Conservation (phyloP, 2,113 vertebrate genomes). For the Gavia stellata region DNA sequence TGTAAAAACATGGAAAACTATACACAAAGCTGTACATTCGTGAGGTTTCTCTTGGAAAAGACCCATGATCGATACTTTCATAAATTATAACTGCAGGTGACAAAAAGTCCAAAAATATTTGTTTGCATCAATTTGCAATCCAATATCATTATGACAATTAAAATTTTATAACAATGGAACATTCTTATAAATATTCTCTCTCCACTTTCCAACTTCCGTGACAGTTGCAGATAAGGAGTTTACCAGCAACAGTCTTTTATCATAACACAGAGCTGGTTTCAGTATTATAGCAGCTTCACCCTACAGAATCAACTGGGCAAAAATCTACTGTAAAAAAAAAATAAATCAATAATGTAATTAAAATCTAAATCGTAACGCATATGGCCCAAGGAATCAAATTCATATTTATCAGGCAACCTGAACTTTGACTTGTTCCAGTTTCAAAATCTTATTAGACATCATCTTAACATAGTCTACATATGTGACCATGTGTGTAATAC, state of each 20-base stretch:
- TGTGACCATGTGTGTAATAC: not conserved
- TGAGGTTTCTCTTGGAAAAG: not conserved
- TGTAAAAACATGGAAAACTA: not conserved
- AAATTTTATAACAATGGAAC: not conserved
- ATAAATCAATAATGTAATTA: not conserved
- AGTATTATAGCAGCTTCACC: not conserved
- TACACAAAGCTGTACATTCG: not conserved
- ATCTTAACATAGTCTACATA: not conserved
- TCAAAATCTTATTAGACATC: not conserved
- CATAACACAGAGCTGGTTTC: not conserved
- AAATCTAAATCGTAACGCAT: not conserved
- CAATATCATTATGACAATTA: not conserved
- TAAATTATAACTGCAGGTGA: not conserved
- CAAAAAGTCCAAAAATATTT: not conserved
- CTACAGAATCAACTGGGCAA: not conserved
- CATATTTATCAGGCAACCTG: not conserved
- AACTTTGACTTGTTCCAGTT: not conserved
- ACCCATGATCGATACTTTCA: not conserved
- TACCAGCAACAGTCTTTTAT: not conserved
- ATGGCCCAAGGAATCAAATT: not conserved
- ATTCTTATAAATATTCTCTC: not conserved
- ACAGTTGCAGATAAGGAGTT: not conserved
- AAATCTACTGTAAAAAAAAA: not conserved
- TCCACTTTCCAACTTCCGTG: not conserved
- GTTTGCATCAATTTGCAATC: not conserved